Conservation (phyloP, 2,113 vertebrate genomes). For the Oncorhynchus clarkii region DNA sequence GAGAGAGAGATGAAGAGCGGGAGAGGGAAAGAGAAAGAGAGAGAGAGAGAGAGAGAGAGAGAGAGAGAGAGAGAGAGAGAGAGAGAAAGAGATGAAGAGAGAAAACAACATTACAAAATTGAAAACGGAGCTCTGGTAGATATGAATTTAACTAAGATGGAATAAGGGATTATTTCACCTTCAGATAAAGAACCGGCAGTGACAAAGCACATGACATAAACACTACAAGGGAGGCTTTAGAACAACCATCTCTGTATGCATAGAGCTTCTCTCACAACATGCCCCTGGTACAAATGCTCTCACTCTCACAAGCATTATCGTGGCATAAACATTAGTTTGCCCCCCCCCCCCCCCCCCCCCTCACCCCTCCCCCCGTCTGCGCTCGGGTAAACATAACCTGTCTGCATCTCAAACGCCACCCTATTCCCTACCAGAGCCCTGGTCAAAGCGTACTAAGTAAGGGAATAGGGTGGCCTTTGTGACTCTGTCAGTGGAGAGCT, state of each 20-base stretch:
- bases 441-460: no score
- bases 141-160: neutral
- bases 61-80: no score
- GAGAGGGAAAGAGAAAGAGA: neutral
- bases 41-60: no score
- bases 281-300: neutral
- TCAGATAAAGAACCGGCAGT: neutral
- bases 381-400: conserved; percentile 46
- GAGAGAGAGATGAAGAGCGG: no score
- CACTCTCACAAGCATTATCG: conserved; percentile 22
- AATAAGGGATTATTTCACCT: neutral
- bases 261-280: conserved; percentile 19
- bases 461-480: no score
- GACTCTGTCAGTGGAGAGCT: conserved; percentile 27
- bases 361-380: conserved; percentile 23
- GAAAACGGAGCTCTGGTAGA: neutral
- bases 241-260: conserved; percentile 38
- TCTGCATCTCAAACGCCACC: no score
- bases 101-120: neutral
- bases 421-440: no score
- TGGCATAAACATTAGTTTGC: conserved; percentile 54
- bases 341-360: neutral
- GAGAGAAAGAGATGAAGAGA: neutral
- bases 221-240: neutral
- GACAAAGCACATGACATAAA: neutral